These are phyloP conservation scores for Actenoides hombroni DNA, from an alignment of 2,113 vertebrate genomes.

Conservation along the genomic window DNA sequence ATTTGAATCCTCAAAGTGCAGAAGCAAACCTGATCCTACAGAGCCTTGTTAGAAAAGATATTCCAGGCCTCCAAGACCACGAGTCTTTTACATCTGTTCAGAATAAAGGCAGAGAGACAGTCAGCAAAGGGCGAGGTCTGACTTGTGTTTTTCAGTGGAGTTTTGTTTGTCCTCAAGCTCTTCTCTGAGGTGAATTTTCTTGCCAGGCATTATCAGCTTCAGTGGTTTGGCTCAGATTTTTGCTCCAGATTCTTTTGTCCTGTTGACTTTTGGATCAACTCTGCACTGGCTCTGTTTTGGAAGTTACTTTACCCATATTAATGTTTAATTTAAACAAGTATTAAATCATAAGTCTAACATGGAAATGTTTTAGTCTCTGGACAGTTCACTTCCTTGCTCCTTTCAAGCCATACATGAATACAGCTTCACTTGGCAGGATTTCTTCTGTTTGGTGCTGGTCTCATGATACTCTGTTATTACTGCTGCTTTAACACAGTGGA, in stretches of 20 bases:
- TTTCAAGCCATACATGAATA: not conserved
- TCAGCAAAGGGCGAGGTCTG: conserved; percentile 2
- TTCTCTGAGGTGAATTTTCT: conserved; percentile 14
- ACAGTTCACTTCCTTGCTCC: conserved; percentile 17
- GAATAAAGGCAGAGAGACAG: conserved; percentile 38
- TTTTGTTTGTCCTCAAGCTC: conserved; percentile 25
- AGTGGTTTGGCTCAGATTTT: conserved; percentile 56
- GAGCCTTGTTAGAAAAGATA: not conserved
- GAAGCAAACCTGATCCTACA: not conserved
- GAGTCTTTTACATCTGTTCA: conserved; percentile 15
- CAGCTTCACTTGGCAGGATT: conserved; percentile 16
- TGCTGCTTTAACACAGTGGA: conserved; percentile 1
- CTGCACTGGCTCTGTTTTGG: conserved; percentile 51
- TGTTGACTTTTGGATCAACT: conserved; percentile 75
- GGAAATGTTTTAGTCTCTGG: conserved; percentile 40
- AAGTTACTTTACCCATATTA: conserved; percentile 61
- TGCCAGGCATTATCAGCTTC: conserved; percentile 61
- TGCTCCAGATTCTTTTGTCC: conserved; percentile 58
- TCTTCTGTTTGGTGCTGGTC: not conserved
- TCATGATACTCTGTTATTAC: conserved; percentile 20
- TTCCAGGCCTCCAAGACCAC: not conserved
- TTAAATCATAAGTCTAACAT: conserved; percentile 48
- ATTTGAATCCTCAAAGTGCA: not conserved
- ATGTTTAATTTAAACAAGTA: conserved; percentile 63
- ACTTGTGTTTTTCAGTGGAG: not conserved